Base-by-base conservation (phyloP, 1,140 invertebrate genomes). In the Samia ricini region DNA sequence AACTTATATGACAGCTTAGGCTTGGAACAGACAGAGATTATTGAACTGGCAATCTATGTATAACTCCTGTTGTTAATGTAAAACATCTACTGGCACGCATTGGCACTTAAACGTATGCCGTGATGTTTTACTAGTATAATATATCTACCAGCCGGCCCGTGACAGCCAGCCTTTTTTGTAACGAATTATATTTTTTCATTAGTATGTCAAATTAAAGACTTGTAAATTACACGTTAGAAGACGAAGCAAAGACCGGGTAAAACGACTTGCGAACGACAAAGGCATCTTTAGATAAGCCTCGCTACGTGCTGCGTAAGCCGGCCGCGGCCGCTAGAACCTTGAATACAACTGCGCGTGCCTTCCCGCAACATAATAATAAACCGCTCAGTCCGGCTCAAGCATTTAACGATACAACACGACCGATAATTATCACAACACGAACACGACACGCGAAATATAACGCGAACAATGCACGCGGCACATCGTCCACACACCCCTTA, bases 361-460 rank as follows among this genome's bases (percentile, higher is more conserved):
- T 88, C 76, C 81, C 80, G 77, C 79, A 71, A 76, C 81, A 86
- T 77, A 86, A 89, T 83, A 88, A 85, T 83, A 85, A 83, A 83
- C 72, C 77, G 77, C 77, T 88, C 86, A 89, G 86, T 87, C 75
- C 79, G 81, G 76, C 77, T 66, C 73, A 71, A 86, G 72, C 78
- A 83, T 85, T 74, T 82, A 85, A 65, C 80, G 79, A 85, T 74
- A 76, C 66, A 69, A 79, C 84, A 86, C 85, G 82, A 81, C 66
- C 76, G 75, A 76, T 79, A 62, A 67, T 36, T 60, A 52, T 56
- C 33, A 58, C 61, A 72, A 61, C 36, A 58, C 54, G 22, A 58
- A 33, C 51, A 59, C 22, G 23, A 51, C 21, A 33, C 61, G 60
- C 49, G 50, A 60, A 36, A 26, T 29, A 56, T 52, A 42, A 59